Percentiles rank a stretch among this genome's conserved stretches.
phyloP scores from a whole-genome alignment of 2,888 invertebrate species.

The Selenia dentaria region DNA sequence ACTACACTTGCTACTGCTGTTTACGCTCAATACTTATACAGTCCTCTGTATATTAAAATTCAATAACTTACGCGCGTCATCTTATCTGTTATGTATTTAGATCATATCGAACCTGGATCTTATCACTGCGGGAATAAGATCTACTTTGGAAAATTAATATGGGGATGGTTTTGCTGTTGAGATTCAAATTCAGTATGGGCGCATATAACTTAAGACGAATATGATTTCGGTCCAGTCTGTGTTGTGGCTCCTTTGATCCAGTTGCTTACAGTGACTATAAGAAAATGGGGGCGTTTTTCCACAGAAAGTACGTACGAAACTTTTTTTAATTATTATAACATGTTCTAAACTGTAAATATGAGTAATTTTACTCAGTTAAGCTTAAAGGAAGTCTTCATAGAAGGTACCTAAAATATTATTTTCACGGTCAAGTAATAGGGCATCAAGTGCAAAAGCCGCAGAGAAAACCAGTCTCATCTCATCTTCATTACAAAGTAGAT shows the following conservation, averaged over 20 bases:
- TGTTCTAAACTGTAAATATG: too few species aligned
- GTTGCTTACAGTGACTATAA: slow-evolving; percentile 33
- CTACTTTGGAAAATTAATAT: slow-evolving; percentile 39
- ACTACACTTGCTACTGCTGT: slow-evolving; percentile 5
- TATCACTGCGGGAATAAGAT: slow-evolving; percentile 48
- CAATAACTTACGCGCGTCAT: slow-evolving; percentile 70
- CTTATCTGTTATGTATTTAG: slow-evolving; percentile 72
- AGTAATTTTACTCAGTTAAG: too few species aligned
- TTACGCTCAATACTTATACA: slow-evolving; percentile 20
- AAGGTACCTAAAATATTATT: too few species aligned
- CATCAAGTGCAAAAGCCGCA: too few species aligned
- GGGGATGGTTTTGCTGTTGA: slow-evolving; percentile 43
- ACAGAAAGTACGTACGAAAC: slow-evolving; percentile 65
- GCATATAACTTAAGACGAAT: slow-evolving; percentile 63
- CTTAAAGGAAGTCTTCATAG: too few species aligned
- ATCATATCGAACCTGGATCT: slow-evolving; percentile 38
- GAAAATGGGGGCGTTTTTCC: slow-evolving; percentile 64
- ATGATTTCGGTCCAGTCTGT: slow-evolving; percentile 57
- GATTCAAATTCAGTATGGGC: slow-evolving; percentile 53
- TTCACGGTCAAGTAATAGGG: too few species aligned
- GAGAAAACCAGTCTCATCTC: too few species aligned
- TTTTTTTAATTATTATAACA: too few species aligned
- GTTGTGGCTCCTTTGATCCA: slow-evolving; percentile 40
- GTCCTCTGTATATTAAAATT: slow-evolving; percentile 57
- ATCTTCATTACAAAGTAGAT: too few species aligned